These are phyloP conservation scores for Bovichtus variegatus DNA, from an alignment of 2,797 vertebrate species.

Conservation along the genomic window DNA sequence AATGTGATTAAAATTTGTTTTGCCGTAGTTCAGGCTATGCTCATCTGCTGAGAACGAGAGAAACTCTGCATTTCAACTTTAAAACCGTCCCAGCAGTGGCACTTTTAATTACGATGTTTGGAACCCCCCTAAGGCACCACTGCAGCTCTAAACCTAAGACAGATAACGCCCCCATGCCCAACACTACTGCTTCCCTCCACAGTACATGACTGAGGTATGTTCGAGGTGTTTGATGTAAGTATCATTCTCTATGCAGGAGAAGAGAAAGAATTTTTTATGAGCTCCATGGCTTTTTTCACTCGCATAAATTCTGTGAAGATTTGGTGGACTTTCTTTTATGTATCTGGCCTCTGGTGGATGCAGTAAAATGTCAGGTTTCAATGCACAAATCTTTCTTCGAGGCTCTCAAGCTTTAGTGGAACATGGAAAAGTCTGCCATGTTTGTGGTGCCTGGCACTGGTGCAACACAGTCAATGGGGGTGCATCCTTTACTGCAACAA, in stretches of 20 bases:
- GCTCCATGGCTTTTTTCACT: slow-evolving; percentile 59
- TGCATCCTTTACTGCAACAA: slow-evolving; percentile 30
- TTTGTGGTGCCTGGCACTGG: slow-evolving; percentile 17
- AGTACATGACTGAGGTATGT: slow-evolving; percentile 57
- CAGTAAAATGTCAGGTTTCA: slow-evolving; percentile 69
- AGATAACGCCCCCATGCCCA: slow-evolving; percentile 30
- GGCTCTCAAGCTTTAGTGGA: slow-evolving; percentile 41
- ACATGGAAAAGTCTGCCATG: slow-evolving; percentile 27
- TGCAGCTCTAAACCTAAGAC: slow-evolving; percentile 43
- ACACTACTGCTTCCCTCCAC: slow-evolving; percentile 22
- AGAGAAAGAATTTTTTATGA: slow-evolving; percentile 73
- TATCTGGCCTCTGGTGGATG: slow-evolving; percentile 62
- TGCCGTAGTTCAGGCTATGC: slow-evolving; percentile 52
- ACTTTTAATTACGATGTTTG: slow-evolving; percentile 76
- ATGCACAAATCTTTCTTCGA: slow-evolving; percentile 44
- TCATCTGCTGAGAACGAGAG: slow-evolving; percentile 47
- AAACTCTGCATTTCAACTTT: slow-evolving; percentile 60
- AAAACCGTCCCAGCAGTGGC: slow-evolving; percentile 61
- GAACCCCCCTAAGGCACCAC: slow-evolving; percentile 29
- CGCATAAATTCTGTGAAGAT: slow-evolving; percentile 69
- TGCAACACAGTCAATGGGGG: slow-evolving; percentile 1
- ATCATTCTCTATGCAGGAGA: slow-evolving; percentile 58
- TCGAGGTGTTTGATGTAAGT: slow-evolving; percentile 61
- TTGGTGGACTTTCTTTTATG: slow-evolving; percentile 65
- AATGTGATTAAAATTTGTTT: slow-evolving; percentile 83